These are phyloP conservation scores for Oceanodroma leucorhoa DNA, from an alignment of 2,797 vertebrate species.

Conservation along the genomic window DNA sequence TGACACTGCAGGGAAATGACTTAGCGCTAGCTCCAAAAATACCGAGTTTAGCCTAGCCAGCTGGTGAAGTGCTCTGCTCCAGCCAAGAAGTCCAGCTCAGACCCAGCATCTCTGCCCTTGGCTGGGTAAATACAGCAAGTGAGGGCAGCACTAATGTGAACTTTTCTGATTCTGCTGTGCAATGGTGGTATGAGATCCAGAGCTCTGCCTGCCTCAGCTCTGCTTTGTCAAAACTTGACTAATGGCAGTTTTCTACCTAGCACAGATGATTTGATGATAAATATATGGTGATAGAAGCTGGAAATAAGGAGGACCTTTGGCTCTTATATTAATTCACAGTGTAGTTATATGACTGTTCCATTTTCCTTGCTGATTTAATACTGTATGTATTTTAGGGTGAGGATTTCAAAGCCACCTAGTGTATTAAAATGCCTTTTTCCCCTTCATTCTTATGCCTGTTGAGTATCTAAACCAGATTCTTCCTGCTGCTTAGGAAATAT, in stretches of 20 bases:
- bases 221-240: constrained; percentile 18
- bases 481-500: background rate
- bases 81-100: background rate
- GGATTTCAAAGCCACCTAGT: background rate
- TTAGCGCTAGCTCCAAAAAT: background rate
- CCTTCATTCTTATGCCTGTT: background rate
- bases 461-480: background rate
- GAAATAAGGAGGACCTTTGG: constrained; percentile 12
- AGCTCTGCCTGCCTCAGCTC: background rate
- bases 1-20: background rate
- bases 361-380: constrained; percentile 7
- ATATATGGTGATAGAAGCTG: background rate
- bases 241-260: background rate
- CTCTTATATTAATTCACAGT: background rate
- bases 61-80: background rate
- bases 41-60: background rate
- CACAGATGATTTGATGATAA: constrained; percentile 12
- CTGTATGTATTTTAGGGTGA: background rate
- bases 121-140: background rate
- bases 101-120: background rate
- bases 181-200: background rate
- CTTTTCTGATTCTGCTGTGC: background rate
- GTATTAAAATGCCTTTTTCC: background rate
- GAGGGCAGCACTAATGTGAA: background rate
- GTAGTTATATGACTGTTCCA: background rate